Percentiles rank a stretch among this genome's conserved stretches.
Evolutionary conservation across 2,888 invertebrate genomes (phyloP).

Genomic region (Oegoconia quadripuncta): DNA sequence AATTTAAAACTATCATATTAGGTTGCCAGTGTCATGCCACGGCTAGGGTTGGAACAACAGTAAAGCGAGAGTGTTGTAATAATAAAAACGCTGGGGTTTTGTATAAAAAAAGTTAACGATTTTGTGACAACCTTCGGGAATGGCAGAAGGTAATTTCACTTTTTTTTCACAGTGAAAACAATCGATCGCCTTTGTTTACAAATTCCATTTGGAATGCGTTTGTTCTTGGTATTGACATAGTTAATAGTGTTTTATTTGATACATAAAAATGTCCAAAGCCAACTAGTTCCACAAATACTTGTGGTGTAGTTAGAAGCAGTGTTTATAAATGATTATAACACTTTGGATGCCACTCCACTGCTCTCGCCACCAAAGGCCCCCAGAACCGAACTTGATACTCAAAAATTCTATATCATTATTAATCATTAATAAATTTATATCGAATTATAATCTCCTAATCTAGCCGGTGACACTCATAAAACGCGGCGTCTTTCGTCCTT

Average conservation of each 20-base stretch:
- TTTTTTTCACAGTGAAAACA: too few species aligned
- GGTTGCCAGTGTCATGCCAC: constrained; percentile 26
- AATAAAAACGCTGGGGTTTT: background rate
- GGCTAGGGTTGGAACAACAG: constrained; percentile 12
- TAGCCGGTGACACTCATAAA: constrained; percentile 25
- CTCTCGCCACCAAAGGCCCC: background rate
- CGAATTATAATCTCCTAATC: constrained; percentile 66
- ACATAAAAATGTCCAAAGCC: too few species aligned
- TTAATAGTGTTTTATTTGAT: too few species aligned
- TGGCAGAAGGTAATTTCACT: too few species aligned
- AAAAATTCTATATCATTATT: constrained; percentile 62
- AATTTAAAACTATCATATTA: constrained; percentile 54
- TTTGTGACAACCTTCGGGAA: too few species aligned
- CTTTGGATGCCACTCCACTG: background rate
- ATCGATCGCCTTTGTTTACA: too few species aligned
- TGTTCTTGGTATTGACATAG: too few species aligned
- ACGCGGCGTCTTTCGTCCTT: constrained; percentile 40
- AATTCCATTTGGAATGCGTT: too few species aligned
- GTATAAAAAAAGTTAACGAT: background rate
- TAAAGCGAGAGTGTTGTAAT: constrained; percentile 21
- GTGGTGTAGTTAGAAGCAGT: background rate
- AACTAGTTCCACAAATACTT: too few species aligned
- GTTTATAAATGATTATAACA: background rate
- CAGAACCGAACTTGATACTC: constrained; percentile 33
- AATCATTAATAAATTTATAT: constrained; percentile 74